Evolutionary conservation across 2,888 invertebrate species (phyloP).

Genomic region (Pristionchus fissidentatus): DNA sequence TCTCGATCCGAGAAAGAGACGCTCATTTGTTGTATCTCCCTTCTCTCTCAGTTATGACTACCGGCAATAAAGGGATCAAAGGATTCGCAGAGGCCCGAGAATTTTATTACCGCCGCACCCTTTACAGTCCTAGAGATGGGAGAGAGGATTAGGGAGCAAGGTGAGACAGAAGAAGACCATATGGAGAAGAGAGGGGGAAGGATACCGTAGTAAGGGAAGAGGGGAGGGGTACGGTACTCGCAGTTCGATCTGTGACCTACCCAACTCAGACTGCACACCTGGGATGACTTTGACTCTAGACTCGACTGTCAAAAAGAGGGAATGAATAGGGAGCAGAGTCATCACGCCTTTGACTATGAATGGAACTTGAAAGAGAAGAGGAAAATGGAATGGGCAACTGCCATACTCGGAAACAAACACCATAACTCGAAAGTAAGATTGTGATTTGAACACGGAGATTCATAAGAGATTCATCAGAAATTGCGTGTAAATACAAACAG

Average conservation of each 20-base stretch:
- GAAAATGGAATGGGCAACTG: too few relatives aligned
- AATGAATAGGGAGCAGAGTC: conserved; percentile 25
- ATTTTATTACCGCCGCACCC: conserved; percentile 1
- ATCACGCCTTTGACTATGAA: conserved; percentile 13
- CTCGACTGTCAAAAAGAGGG: conserved; percentile 13
- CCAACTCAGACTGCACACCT: background rate
- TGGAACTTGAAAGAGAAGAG: background rate
- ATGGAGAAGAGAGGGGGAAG: background rate
- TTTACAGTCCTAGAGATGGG: conserved; percentile 2
- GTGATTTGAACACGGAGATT: background rate
- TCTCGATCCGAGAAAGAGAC: background rate
- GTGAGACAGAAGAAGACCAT: background rate
- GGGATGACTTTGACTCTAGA: background rate
- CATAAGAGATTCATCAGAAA: conserved; percentile 8
- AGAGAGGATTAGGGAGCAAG: conserved; percentile 10
- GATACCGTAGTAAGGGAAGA: background rate
- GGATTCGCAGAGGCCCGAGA: conserved; percentile 27
- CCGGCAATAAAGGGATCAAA: conserved; percentile 16
- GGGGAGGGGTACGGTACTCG: background rate
- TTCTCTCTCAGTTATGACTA: conserved; percentile 25
- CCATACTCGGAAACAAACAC: background rate
- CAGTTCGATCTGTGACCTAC: background rate
- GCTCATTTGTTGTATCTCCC: background rate
- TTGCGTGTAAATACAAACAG: background rate
- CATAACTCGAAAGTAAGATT: background rate